Percentiles rank a stretch among this genome's conserved stretches.
Conservation (phyloP, 2,797 vertebrate genomes). For the Tragopan temminckii region DNA sequence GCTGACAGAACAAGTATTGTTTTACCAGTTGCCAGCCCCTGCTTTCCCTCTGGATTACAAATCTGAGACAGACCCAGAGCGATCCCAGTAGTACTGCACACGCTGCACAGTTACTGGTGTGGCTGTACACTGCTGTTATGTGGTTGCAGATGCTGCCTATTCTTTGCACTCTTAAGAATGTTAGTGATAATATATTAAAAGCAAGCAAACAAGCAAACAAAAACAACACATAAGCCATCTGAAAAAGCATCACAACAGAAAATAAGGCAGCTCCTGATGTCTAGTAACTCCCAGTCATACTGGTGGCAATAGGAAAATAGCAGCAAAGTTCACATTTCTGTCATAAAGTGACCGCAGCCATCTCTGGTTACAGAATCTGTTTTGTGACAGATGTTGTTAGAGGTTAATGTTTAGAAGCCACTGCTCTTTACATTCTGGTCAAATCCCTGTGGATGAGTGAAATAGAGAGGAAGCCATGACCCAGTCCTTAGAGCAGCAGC, state of each 20-base stretch:
- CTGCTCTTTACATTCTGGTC: not conserved
- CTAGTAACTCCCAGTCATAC: not conserved
- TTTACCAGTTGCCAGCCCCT: not conserved
- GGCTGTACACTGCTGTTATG: not conserved
- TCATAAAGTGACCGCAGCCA: not conserved
- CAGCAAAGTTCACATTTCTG: not conserved
- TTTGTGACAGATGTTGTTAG: not conserved
- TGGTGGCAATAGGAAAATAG: not conserved
- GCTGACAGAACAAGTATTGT: not conserved
- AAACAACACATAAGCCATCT: not conserved
- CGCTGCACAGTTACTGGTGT: accelerated
- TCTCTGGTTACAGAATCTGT: not conserved
- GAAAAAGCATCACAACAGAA: not conserved
- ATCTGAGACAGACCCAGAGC: accelerated
- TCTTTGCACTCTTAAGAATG: not conserved
- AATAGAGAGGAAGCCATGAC: not conserved
- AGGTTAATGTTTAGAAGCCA: not conserved
- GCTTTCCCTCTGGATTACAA: not conserved
- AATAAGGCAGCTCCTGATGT: not conserved
- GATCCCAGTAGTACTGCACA: not conserved
- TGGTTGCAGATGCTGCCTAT: not conserved
- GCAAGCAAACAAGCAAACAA: not conserved
- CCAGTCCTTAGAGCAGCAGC: not conserved
- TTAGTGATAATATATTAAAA: not conserved
- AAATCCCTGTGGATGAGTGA: not conserved